Evolutionary conservation across 2,888 invertebrate genomes (phyloP).

Genomic region (Choristoneura rosaceana): DNA sequence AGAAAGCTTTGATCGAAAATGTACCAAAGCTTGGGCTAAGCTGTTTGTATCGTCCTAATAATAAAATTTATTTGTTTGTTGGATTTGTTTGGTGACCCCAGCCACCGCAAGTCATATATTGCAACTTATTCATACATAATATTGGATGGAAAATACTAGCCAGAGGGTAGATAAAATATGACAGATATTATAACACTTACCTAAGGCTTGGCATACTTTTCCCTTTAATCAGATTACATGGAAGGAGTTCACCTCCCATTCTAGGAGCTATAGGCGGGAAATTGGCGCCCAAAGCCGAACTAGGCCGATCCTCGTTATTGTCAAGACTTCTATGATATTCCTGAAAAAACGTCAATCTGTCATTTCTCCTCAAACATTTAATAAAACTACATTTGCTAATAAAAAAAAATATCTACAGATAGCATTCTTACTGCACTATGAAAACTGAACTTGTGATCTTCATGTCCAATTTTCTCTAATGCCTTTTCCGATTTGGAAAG

Average conservation of each 20-base stretch:
- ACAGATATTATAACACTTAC: constrained; percentile 78
- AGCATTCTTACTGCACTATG: constrained; percentile 87
- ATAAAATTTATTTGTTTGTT: neutral
- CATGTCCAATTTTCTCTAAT: constrained; percentile 94
- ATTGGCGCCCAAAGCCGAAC: constrained; percentile 89
- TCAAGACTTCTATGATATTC: constrained; percentile 94
- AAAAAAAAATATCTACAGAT: constrained; percentile 81
- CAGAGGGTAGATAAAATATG: constrained; percentile 12
- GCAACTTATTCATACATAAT: constrained; percentile 20
- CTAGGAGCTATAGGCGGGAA: constrained; percentile 86
- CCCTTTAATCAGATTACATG: constrained; percentile 93
- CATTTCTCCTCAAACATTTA: constrained; percentile 30
- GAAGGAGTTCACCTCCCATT: constrained; percentile 79
- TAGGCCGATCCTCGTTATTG: constrained; percentile 90
- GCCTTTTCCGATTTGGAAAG: constrained; percentile 96
- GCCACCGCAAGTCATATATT: constrained; percentile 6
- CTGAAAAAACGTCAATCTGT: constrained; percentile 67
- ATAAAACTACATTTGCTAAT: constrained; percentile 37
- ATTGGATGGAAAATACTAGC: constrained; percentile 20
- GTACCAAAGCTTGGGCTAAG: constrained; percentile 26
- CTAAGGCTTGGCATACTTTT: constrained; percentile 98
- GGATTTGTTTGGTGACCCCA: neutral
- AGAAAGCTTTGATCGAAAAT: constrained; percentile 35
- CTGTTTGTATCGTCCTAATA: constrained; percentile 3
- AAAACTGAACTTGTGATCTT: constrained; percentile 87